Evolutionary conservation across 2,888 invertebrate species (phyloP), one percentile per base, ranked within the genome.

Genomic region (Asteroscopus sphinx): DNA sequence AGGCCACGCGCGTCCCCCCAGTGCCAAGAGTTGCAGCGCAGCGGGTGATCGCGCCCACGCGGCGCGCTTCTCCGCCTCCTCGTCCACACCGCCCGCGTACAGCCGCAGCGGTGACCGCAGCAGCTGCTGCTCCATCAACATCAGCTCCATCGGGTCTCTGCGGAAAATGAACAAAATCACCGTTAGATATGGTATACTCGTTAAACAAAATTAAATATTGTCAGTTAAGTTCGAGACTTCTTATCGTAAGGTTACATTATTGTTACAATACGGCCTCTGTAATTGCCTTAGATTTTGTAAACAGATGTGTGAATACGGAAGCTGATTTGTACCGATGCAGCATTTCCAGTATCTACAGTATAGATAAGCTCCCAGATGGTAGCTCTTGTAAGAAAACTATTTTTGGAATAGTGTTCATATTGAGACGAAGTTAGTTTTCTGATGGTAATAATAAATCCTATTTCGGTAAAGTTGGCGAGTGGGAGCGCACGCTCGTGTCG

Each of bases 91-190:
- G 49, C 96, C 95, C 5, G 96, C 96, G 88, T 96, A 96, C 91
- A 96, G 92, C 91, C 94, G 95, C 87, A 94, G 93, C 82, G 95
- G 96, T 80, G 95, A 96, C 82, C 95, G 95, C 11, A 97, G 93
- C 79, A 97, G 94, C 81, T 97, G 97, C 82, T 97, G 97, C 81
- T 97, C 97, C 95, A 97, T 96, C 85, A 97, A 94, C 93, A 97
- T 95, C 78, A 96, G 92, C 89, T 97, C 97, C 96, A 97, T 97
- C 33, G 97, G 97, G 83, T 97, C 97, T 91, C 96, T 96, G 95
- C 44, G 95, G 93, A 89, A 57, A 57, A 75, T 44, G 60, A 71
- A 51, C 63, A 61, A 35, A 0, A n/a, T 6, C 7, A 6, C 33
- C 5, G 13, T 73, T 61, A 74, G 42, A 9, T 28, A n/a, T n/a